These are phyloP conservation scores for Syritta pipiens DNA, from an alignment of 2,888 invertebrate genomes.

Conservation along the genomic window DNA sequence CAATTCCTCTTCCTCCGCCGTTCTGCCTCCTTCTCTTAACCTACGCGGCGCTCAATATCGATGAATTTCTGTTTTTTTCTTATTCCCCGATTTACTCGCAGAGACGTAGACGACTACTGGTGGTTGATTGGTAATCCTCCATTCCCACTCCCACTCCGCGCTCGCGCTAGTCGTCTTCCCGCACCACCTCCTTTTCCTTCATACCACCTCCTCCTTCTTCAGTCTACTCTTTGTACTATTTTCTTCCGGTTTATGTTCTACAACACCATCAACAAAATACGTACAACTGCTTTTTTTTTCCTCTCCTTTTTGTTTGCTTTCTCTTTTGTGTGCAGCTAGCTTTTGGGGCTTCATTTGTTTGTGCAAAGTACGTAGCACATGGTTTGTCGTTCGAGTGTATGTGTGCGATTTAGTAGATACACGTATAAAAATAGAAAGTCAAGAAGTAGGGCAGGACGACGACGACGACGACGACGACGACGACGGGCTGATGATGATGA, in stretches of 20 bases:
- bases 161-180: too few species aligned
- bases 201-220: too few species aligned
- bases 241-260: constrained; percentile 65
- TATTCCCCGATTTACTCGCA: constrained; percentile 49
- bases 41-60: constrained; percentile 10
- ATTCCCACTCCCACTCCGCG: neutral
- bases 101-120: constrained; percentile 14
- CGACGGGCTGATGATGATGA: constrained; percentile 48
- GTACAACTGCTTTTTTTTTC: constrained; percentile 10
- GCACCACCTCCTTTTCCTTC: too few species aligned
- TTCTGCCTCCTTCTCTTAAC: neutral
- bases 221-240: constrained; percentile 43
- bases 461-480: constrained; percentile 22
- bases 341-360: constrained; percentile 64
- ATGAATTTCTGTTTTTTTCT: too few species aligned
- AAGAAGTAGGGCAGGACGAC: constrained; percentile 69
- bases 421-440: constrained; percentile 68
- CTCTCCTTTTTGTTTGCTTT: constrained; percentile 29
- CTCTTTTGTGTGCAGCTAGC: constrained; percentile 55
- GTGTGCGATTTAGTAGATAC: constrained; percentile 72
- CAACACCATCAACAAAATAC: constrained; percentile 36
- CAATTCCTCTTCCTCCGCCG: neutral
- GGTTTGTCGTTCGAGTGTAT: constrained; percentile 21
- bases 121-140: constrained; percentile 24
- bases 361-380: constrained; percentile 40